A percentile compares a stretch with the other conserved stretches of the same genome.
Conservation (phyloP, 1,140 invertebrate genomes). For the Lordiphosa mommai region DNA sequence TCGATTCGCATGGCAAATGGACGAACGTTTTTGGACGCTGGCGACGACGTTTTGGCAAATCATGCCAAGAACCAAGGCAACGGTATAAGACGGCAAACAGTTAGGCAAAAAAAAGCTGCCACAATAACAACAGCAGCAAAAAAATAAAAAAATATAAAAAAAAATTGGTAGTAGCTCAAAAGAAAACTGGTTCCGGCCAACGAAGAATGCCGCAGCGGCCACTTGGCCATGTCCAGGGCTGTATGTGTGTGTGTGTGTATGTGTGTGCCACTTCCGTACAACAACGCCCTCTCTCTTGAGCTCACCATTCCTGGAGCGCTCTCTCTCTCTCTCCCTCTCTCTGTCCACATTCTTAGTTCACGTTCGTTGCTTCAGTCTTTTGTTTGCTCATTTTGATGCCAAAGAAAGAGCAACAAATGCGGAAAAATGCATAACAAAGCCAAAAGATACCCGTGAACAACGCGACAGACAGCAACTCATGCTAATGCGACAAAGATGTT, state of each 20-base stretch:
- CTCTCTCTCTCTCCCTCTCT: neutral
- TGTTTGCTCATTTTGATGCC: slow-evolving; percentile 53
- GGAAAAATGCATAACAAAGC: slow-evolving; percentile 62
- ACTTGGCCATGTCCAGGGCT: slow-evolving; percentile 44
- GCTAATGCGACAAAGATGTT: slow-evolving; percentile 75
- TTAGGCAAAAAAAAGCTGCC: slow-evolving; percentile 37
- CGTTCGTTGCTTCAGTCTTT: slow-evolving; percentile 72
- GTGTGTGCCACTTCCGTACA: slow-evolving; percentile 68
- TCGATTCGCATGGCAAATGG: slow-evolving; percentile 2
- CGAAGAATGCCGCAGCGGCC: slow-evolving; percentile 66
- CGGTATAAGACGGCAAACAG: slow-evolving; percentile 62
- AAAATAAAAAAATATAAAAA: slow-evolving; percentile 40
- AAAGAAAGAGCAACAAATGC: slow-evolving; percentile 27
- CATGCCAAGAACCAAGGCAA: slow-evolving; percentile 53
- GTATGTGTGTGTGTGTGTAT: slow-evolving; percentile 34
- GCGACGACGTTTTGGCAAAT: slow-evolving; percentile 33
- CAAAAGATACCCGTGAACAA: slow-evolving; percentile 9
- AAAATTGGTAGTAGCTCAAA: slow-evolving; percentile 64
- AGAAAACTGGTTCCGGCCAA: slow-evolving; percentile 71
- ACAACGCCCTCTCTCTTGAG: slow-evolving; percentile 22
- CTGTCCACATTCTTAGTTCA: slow-evolving; percentile 52
- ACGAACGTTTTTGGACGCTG: slow-evolving; percentile 1
- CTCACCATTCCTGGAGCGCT: slow-evolving; percentile 9
- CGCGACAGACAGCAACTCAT: slow-evolving; percentile 26
- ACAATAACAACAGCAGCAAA: slow-evolving; percentile 1